These are phyloP conservation scores for Anableps anableps DNA, from an alignment of 2,797 vertebrate species.

Conservation along the genomic window DNA sequence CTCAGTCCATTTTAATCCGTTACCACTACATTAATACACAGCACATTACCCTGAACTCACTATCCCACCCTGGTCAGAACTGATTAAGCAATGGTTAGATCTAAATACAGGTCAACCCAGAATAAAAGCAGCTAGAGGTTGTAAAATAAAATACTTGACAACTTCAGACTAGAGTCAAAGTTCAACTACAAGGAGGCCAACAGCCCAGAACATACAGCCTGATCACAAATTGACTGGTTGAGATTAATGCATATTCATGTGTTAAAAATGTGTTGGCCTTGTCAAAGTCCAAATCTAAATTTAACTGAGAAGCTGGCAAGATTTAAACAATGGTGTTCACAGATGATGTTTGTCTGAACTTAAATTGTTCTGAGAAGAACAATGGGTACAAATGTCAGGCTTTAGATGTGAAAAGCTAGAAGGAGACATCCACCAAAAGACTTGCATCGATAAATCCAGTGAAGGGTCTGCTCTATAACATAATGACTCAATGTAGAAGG, in stretches of 20 bases:
- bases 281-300: neutral
- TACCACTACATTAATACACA: neutral
- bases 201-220: neutral
- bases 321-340: neutral
- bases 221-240: too few relatives aligned
- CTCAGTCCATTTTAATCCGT: neutral
- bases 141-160: too few relatives aligned
- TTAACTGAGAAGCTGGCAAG: too few relatives aligned
- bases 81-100: neutral
- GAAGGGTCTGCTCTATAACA: neutral
- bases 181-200: neutral
- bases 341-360: neutral
- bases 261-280: too few relatives aligned
- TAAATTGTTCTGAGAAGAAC: neutral
- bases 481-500: neutral
- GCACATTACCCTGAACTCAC: neutral
- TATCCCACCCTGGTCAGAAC: too few relatives aligned
- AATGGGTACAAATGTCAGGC: neutral
- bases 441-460: neutral
- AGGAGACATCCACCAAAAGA: too few relatives aligned
- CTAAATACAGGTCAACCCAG: too few relatives aligned
- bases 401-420: neutral
- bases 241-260: neutral
- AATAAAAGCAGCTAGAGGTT: too few relatives aligned
- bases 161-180: neutral